These are phyloP conservation scores for Centruroides sculpturatus DNA, from an alignment of 1,140 invertebrate species.

Conservation along the genomic window DNA sequence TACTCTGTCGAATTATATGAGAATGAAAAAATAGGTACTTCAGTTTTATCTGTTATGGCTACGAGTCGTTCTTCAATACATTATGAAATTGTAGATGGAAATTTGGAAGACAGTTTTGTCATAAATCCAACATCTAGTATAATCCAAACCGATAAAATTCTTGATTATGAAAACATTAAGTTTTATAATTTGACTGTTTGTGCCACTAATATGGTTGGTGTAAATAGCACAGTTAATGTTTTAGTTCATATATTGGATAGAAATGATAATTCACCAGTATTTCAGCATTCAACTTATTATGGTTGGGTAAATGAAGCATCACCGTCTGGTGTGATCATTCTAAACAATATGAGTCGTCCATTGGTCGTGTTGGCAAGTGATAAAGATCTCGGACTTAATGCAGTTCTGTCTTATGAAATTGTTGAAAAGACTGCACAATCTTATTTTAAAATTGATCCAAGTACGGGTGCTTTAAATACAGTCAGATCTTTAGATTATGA, in stretches of 20 bases:
- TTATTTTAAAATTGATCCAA: background rate
- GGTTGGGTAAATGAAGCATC: constrained; percentile 57
- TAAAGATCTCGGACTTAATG: constrained; percentile 64
- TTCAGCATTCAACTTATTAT: constrained; percentile 47
- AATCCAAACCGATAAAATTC: constrained; percentile 41
- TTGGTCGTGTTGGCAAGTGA: constrained; percentile 64
- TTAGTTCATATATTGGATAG: constrained; percentile 34
- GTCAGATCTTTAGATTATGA: constrained; percentile 67
- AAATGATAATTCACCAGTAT: constrained; percentile 72
- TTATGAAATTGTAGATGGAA: constrained; percentile 67
- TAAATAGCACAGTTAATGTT: constrained; percentile 23
- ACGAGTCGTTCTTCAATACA: constrained; percentile 59
- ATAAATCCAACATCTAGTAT: constrained; percentile 76
- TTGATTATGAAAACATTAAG: constrained; percentile 62
- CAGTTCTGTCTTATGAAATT: constrained; percentile 68
- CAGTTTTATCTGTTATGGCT: constrained; percentile 59
- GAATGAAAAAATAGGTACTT: constrained; percentile 58
- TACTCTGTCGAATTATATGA: constrained; percentile 67
- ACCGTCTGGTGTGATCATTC: constrained; percentile 50
- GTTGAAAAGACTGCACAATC: constrained; percentile 45
- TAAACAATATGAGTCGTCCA: constrained; percentile 43
- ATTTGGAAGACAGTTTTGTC: constrained; percentile 54
- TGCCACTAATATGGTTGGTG: constrained; percentile 67
- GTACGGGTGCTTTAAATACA: constrained; percentile 56
- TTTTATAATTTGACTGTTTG: constrained; percentile 68